A percentile compares a stretch with the other conserved stretches of the same genome.
Evolutionary conservation across 2,113 vertebrate species (phyloP).

Genomic region (Trachemys scripta): DNA sequence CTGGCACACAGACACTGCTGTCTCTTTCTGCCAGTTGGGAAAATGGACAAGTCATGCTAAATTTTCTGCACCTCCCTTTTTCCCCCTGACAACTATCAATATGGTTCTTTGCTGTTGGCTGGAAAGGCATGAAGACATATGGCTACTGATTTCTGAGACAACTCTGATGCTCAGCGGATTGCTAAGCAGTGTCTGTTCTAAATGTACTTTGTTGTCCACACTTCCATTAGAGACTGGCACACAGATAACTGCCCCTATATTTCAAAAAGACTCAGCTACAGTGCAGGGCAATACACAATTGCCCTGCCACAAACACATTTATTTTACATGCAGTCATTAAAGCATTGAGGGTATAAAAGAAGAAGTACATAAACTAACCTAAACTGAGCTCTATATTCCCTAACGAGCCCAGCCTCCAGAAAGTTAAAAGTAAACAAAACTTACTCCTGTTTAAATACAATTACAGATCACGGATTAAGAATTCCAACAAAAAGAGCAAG

Average conservation of each 20-base stretch:
- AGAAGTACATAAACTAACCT: background rate
- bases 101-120: background rate
- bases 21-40: background rate
- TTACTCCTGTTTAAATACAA: background rate
- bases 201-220: background rate
- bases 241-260: background rate
- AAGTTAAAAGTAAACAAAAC: background rate
- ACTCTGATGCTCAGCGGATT: background rate
- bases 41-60: background rate
- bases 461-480: background rate
- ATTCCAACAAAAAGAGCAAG: background rate
- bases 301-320: background rate
- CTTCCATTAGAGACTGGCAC: conserved; percentile 1
- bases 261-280: background rate
- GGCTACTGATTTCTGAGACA: conserved; percentile 20
- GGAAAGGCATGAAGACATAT: background rate
- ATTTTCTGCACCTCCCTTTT: background rate
- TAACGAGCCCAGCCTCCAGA: background rate
- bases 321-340: background rate
- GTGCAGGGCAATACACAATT: background rate
- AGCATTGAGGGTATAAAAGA: background rate
- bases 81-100: background rate
- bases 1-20: background rate
- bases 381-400: background rate
- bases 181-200: background rate